Evolutionary conservation across 2,888 invertebrate genomes (phyloP).

Genomic region (Caenorhabditis zanzibari): DNA sequence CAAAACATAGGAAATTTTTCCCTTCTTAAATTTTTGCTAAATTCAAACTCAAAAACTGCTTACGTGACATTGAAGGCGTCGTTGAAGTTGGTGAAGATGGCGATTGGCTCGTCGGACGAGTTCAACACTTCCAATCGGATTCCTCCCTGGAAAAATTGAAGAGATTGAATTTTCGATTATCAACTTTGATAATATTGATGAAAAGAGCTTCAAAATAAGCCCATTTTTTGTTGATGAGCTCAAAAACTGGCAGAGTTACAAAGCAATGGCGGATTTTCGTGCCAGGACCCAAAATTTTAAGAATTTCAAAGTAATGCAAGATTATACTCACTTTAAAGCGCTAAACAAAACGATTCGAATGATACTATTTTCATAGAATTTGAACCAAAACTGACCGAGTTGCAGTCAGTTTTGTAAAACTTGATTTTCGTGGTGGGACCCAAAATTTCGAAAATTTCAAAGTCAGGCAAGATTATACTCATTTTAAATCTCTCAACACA

Average conservation of each 20-base stretch:
- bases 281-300: neutral
- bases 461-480: neutral
- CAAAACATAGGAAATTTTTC: neutral
- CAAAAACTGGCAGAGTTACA: neutral
- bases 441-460: neutral
- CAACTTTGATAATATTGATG: no score
- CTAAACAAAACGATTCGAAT: neutral
- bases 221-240: no score
- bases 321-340: neutral
- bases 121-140: constrained; percentile 93
- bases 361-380: neutral
- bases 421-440: neutral
- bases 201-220: neutral
- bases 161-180: no score
- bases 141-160: constrained; percentile 88
- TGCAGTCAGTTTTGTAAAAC: neutral
- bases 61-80: constrained; percentile 75
- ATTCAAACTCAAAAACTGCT: constrained; percentile 12
- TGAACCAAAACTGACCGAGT: neutral
- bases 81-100: constrained; percentile 88
- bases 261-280: no score
- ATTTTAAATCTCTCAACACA: neutral
- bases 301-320: neutral
- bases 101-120: constrained; percentile 90
- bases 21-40: neutral